These are phyloP conservation scores for Andrena praecox DNA, from an alignment of 2,888 invertebrate species.

Conservation along the genomic window DNA sequence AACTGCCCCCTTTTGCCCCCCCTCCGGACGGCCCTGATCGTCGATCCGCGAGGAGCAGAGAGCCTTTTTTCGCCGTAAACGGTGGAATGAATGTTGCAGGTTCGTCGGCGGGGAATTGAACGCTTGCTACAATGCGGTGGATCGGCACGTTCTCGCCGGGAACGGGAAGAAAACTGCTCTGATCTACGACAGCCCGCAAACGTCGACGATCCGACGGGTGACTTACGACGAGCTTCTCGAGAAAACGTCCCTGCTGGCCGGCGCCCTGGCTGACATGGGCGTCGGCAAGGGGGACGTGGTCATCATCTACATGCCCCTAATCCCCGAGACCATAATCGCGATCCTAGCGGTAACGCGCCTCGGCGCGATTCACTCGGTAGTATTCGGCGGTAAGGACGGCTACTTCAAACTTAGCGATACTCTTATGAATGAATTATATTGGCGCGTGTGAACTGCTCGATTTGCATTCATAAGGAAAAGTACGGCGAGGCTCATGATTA, in stretches of 20 bases:
- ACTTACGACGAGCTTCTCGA: slow-evolving; percentile 93
- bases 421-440: too few species aligned
- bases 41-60: too few species aligned
- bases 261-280: slow-evolving; percentile 91
- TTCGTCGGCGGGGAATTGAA: slow-evolving; percentile 96
- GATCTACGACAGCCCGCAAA: slow-evolving; percentile 96
- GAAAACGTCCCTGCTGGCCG: slow-evolving; percentile 92
- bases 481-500: too few species aligned
- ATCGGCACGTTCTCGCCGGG: slow-evolving; percentile 94
- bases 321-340: slow-evolving; percentile 95
- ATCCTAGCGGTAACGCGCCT: slow-evolving; percentile 95
- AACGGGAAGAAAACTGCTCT: slow-evolving; percentile 92
- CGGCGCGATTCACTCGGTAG: slow-evolving; percentile 97
- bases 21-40: too few species aligned
- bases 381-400: slow-evolving; percentile 91
- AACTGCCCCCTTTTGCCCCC: too few species aligned
- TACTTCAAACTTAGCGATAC: background rate
- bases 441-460: too few species aligned
- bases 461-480: too few species aligned
- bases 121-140: slow-evolving; percentile 96
- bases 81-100: slow-evolving; percentile 85
- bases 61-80: background rate
- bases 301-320: slow-evolving; percentile 97
- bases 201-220: slow-evolving; percentile 90
- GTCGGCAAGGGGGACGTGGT: slow-evolving; percentile 94